phyloP scores from a whole-genome alignment of 2,113 vertebrate species.

The Azemiops feae region DNA sequence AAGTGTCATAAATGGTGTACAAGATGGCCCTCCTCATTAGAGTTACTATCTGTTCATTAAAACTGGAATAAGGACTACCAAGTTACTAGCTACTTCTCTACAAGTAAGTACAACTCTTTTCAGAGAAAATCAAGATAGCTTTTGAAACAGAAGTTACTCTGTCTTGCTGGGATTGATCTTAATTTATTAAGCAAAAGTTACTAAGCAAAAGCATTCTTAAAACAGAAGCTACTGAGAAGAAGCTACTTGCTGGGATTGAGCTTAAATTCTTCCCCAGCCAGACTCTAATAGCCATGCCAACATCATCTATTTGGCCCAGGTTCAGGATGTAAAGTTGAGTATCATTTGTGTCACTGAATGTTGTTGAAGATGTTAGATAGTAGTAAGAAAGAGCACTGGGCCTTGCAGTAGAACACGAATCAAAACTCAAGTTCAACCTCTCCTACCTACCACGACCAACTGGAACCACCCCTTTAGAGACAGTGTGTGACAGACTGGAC shows the following conservation, averaged over 20 bases:
- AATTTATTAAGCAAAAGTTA: background rate
- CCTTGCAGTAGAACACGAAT: background rate
- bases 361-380: background rate
- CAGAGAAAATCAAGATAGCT: background rate
- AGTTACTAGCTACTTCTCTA: background rate
- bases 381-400: background rate
- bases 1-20: background rate
- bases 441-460: background rate
- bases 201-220: background rate
- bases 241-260: background rate
- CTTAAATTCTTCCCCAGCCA: background rate
- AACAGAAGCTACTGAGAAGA: background rate
- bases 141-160: background rate
- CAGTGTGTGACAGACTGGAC: background rate
- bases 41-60: background rate
- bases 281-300: background rate
- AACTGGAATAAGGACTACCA: background rate
- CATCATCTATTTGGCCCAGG: background rate
- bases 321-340: background rate
- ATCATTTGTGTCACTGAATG: background rate
- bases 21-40: background rate
- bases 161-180: background rate
- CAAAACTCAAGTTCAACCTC: background rate
- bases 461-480: background rate
- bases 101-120: background rate